These are phyloP conservation scores for Ammospiza nelsoni DNA, from an alignment of 2,113 vertebrate species.

Conservation along the genomic window DNA sequence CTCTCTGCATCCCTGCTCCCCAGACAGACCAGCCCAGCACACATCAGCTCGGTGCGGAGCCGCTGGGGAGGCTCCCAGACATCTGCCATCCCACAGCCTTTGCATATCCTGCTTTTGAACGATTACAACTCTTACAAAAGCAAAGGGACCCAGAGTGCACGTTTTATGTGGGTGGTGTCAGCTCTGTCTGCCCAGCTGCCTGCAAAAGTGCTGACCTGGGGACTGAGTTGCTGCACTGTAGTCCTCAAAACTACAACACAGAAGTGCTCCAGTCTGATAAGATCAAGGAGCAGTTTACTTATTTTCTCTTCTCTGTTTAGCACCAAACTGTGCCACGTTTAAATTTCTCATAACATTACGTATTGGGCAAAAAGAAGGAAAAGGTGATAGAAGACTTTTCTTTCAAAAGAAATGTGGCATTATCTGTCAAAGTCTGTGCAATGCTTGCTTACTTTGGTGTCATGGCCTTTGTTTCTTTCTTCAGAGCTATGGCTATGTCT, in stretches of 20 bases:
- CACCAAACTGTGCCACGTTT: background rate
- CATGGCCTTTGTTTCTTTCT: background rate
- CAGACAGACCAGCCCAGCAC: background rate
- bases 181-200: background rate
- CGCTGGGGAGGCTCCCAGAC: fast-evolving
- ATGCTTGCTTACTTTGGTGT: background rate
- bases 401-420: background rate
- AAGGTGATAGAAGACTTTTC: background rate
- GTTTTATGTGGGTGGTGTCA: background rate
- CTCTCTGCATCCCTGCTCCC: background rate
- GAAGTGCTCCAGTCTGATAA: background rate
- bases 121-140: background rate
- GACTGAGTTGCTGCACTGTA: background rate
- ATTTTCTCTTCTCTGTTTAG: background rate
- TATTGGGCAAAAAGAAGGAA: background rate
- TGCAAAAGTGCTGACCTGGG: background rate
- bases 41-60: background rate
- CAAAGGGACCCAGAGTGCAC: fast-evolving
- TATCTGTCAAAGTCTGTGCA: background rate
- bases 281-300: background rate
- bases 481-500: background rate
- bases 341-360: background rate
- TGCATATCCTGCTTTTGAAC: background rate
- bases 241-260: background rate
- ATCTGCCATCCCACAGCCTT: background rate